These are phyloP conservation scores for Tinea semifulvella DNA, from an alignment of 2,888 invertebrate species.

Conservation along the genomic window DNA sequence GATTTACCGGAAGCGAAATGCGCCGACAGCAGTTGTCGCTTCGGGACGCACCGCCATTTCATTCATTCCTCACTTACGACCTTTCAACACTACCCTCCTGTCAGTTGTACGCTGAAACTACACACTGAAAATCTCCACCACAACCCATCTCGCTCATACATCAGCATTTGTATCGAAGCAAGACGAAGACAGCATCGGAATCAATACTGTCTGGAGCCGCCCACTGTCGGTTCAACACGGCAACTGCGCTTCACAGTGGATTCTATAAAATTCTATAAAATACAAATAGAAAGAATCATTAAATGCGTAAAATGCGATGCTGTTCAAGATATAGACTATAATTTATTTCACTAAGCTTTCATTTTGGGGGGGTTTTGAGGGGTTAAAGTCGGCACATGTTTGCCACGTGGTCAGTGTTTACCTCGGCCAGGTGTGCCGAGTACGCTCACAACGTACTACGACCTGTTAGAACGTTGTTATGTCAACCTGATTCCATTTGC, in stretches of 20 bases:
- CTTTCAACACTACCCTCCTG: constrained; percentile 28
- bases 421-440: constrained; percentile 55
- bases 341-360: constrained; percentile 12
- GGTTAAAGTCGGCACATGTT: constrained; percentile 36
- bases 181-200: constrained; percentile 51
- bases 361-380: constrained; percentile 1
- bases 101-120: constrained; percentile 55
- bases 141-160: constrained; percentile 39
- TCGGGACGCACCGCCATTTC: constrained; percentile 65
- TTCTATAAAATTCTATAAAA: constrained; percentile 65
- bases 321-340: constrained; percentile 26
- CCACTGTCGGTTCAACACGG: constrained; percentile 51
- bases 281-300: constrained; percentile 61
- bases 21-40: constrained; percentile 62
- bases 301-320: constrained; percentile 43
- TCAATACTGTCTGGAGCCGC: constrained; percentile 65
- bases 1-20: constrained; percentile 62
- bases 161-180: constrained; percentile 19
- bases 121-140: constrained; percentile 51
- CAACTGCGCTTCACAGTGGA: constrained; percentile 62
- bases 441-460: background rate
- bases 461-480: constrained; percentile 7
- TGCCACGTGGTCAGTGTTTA: constrained; percentile 58
- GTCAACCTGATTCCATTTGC: background rate
- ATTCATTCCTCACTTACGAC: constrained; percentile 59